These are phyloP conservation scores for Drosophila insularis DNA, from an alignment of 1,140 invertebrate species.

Conservation along the genomic window DNA sequence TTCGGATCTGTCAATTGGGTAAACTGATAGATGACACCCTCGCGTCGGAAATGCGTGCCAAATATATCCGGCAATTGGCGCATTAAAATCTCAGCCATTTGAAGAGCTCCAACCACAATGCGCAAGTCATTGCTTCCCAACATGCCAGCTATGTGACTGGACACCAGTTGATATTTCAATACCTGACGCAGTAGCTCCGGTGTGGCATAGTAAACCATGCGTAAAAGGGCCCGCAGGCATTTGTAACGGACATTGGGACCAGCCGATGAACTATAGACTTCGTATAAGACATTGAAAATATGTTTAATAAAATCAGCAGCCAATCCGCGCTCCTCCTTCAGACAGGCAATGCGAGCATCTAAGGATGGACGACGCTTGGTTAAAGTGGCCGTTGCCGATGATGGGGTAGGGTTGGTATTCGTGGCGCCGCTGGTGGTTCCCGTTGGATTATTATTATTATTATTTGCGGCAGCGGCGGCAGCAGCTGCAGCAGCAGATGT, in stretches of 20 bases:
- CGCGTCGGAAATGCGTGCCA: conserved; percentile 95
- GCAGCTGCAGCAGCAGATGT: conserved; percentile 31
- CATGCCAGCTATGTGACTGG: conserved; percentile 98
- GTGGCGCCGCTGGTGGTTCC: conserved; percentile 37
- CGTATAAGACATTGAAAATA: conserved; percentile 95
- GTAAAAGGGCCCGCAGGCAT: conserved; percentile 95
- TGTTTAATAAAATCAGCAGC: conserved; percentile 92
- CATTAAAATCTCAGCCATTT: conserved; percentile 98
- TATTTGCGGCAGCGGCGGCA: conserved; percentile 25
- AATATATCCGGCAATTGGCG: conserved; percentile 97
- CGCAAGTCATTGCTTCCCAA: conserved; percentile 97
- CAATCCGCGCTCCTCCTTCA: conserved; percentile 86
- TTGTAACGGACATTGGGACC: conserved; percentile 98
- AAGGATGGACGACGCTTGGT: conserved; percentile 71
- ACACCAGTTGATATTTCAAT: conserved; percentile 96
- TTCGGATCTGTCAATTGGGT: conserved; percentile 87
- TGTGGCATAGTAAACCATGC: conserved; percentile 97
- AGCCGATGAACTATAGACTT: conserved; percentile 98
- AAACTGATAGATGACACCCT: conserved; percentile 97
- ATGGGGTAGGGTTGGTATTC: conserved; percentile 12
- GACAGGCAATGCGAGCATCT: conserved; percentile 87
- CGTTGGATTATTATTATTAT: conserved; percentile 21
- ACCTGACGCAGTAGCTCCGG: conserved; percentile 93
- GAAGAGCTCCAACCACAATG: conserved; percentile 97
- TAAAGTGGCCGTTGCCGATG: conserved; percentile 18